These are phyloP conservation scores for Dasyurus viverrinus DNA, from an alignment of 2,113 vertebrate species.

Conservation along the genomic window DNA sequence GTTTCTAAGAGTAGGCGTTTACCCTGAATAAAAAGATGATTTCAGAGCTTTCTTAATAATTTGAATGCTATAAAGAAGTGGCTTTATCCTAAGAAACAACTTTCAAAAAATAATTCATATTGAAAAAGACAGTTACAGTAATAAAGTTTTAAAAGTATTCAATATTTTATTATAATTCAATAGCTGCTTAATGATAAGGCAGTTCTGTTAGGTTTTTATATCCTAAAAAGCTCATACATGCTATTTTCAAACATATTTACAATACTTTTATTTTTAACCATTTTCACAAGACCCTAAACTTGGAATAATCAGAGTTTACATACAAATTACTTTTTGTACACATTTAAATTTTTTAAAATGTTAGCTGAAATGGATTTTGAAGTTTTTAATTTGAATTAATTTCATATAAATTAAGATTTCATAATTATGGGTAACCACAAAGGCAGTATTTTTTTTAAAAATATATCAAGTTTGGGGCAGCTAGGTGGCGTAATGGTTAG, in stretches of 20 bases:
- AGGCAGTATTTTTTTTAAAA: not conserved
- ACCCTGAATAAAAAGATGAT: constrained; percentile 30
- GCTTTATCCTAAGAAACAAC: constrained; percentile 51
- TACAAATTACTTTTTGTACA: not conserved
- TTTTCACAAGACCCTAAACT: constrained; percentile 37
- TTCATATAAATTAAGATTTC: constrained; percentile 14
- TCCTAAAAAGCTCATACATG: constrained; percentile 21
- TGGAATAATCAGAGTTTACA: constrained; percentile 22
- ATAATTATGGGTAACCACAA: constrained; percentile 30
- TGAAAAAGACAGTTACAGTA: constrained; percentile 52
- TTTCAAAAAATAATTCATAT: constrained; percentile 22
- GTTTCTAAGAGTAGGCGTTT: constrained; percentile 27
- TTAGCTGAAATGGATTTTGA: constrained; percentile 43
- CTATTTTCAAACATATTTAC: not conserved
- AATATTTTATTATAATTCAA: constrained; percentile 27
- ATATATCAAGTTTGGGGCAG: constrained; percentile 13
- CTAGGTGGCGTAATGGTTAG: too few species aligned
- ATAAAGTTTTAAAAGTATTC: constrained; percentile 48
- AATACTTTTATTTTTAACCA: constrained; percentile 12
- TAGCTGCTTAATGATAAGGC: constrained; percentile 32
- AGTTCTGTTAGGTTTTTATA: constrained; percentile 26
- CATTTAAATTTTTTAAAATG: constrained; percentile 34
- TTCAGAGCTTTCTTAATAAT: constrained; percentile 35
- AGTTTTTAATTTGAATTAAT: constrained; percentile 40
- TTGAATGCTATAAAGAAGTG: constrained; percentile 56